Evolutionary conservation across 2,888 invertebrate species (phyloP).

Genomic region (Ochropleura plecta): DNA sequence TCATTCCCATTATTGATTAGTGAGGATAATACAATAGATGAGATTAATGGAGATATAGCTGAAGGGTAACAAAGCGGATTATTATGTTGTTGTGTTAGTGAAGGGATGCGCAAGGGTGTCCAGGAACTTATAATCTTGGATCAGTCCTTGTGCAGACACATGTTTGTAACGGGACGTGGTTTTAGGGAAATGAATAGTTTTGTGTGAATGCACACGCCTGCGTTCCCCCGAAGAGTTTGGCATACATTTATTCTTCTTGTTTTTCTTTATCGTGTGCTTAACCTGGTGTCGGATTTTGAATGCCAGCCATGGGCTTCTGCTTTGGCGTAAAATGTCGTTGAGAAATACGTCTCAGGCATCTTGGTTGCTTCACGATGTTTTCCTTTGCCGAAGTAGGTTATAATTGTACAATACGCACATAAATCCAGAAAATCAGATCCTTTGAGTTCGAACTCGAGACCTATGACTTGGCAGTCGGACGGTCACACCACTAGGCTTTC

Average conservation of each 20-base stretch:
- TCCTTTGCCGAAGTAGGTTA: no score
- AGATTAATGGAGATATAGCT: slow-evolving; percentile 58
- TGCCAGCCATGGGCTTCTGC: no score
- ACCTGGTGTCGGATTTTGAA: no score
- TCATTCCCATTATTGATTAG: slow-evolving; percentile 61
- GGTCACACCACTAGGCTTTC: no score
- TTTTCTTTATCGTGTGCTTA: no score
- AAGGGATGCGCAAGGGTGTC: not conserved
- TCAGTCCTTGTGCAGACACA: not conserved
- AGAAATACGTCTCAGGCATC: no score
- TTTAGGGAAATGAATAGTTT: not conserved
- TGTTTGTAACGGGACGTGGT: not conserved
- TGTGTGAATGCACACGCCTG: not conserved
- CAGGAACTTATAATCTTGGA: not conserved
- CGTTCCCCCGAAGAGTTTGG: not conserved
- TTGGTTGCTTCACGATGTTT: no score
- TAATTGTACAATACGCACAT: no score
- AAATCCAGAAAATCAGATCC: no score
- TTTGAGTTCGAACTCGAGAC: no score
- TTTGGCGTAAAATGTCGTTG: no score
- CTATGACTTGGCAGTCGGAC: no score
- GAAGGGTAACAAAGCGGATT: slow-evolving; percentile 48
- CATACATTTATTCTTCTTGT: not conserved
- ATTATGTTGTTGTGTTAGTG: slow-evolving; percentile 45
- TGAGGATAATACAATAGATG: slow-evolving; percentile 54